These are phyloP conservation scores for Agrochola circellaris DNA, from an alignment of 2,888 invertebrate species.

Conservation along the genomic window DNA sequence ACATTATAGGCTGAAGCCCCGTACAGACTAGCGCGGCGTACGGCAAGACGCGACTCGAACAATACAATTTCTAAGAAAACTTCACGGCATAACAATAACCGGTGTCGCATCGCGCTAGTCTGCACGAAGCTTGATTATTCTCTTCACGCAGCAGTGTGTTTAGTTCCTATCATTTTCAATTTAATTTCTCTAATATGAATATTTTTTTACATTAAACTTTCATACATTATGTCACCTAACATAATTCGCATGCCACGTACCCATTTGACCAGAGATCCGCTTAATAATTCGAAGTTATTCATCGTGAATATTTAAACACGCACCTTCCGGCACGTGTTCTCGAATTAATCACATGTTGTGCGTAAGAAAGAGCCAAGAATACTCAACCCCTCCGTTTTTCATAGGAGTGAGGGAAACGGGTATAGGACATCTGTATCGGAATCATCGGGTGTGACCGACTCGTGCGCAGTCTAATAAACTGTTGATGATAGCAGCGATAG, in stretches of 20 bases:
- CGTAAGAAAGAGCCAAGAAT: conserved; percentile 41
- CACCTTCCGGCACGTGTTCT: conserved; percentile 69
- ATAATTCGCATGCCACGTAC: conserved; percentile 55
- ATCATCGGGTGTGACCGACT: conserved; percentile 79
- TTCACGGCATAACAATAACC: too few species aligned
- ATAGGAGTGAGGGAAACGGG: conserved; percentile 45
- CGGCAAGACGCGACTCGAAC: too few species aligned
- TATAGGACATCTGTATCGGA: conserved; percentile 75
- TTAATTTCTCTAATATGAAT: not conserved
- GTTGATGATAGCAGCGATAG: conserved; percentile 75
- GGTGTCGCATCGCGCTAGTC: too few species aligned
- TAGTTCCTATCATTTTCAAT: too few species aligned
- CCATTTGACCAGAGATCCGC: conserved; percentile 62
- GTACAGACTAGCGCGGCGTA: too few species aligned
- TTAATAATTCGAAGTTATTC: conserved; percentile 64
- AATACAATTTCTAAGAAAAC: too few species aligned
- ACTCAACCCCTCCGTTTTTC: conserved; percentile 8
- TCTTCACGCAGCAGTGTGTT: too few species aligned
- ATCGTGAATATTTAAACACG: conserved; percentile 68
- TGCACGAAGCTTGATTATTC: too few species aligned
- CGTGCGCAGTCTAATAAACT: conserved; percentile 78
- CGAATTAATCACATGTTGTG: conserved; percentile 63
- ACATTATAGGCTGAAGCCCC: too few species aligned
- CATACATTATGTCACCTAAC: conserved; percentile 15
- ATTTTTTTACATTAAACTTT: not conserved